Conservation (phyloP, 2,113 vertebrate species). For the Albula glossodonta region DNA sequence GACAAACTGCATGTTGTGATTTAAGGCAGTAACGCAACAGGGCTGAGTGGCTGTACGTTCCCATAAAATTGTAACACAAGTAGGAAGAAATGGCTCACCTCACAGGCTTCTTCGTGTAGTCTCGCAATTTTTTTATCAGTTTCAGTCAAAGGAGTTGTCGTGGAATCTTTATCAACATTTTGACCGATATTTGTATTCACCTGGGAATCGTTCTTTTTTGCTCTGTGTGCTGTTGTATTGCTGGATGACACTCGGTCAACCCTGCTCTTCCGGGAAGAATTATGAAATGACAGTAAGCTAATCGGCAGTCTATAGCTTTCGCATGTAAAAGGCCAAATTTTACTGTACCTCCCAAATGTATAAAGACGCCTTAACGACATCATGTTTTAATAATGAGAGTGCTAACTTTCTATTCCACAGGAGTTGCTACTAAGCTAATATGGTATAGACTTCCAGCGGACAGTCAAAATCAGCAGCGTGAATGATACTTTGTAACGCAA, state of each 20-base stretch:
- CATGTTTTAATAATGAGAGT: background rate
- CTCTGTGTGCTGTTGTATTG: conserved; percentile 8
- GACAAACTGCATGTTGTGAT: too few species aligned
- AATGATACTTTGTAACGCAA: background rate
- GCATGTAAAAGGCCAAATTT: background rate
- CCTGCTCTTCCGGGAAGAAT: conserved; percentile 6
- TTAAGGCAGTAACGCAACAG: background rate
- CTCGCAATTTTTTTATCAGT: conserved; percentile 52
- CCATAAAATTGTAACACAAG: conserved; percentile 28
- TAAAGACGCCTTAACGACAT: background rate
- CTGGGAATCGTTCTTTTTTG: conserved; percentile 1
- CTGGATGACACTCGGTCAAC: background rate
- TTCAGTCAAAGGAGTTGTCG: conserved; percentile 39
- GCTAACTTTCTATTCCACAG: background rate
- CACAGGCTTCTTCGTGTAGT: conserved; percentile 61
- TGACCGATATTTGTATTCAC: background rate
- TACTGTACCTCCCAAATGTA: background rate
- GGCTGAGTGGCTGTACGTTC: conserved; percentile 6
- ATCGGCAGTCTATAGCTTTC: conserved; percentile 25
- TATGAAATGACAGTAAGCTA: conserved; percentile 39
- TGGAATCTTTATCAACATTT: background rate
- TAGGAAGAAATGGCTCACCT: conserved; percentile 50
- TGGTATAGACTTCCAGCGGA: background rate
- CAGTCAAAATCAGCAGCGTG: background rate
- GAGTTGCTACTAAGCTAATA: background rate